A percentile compares a stretch with the other conserved stretches of the same genome.
phyloP scores from a whole-genome alignment of 2,888 invertebrate genomes.

The Aphidius colemani region DNA sequence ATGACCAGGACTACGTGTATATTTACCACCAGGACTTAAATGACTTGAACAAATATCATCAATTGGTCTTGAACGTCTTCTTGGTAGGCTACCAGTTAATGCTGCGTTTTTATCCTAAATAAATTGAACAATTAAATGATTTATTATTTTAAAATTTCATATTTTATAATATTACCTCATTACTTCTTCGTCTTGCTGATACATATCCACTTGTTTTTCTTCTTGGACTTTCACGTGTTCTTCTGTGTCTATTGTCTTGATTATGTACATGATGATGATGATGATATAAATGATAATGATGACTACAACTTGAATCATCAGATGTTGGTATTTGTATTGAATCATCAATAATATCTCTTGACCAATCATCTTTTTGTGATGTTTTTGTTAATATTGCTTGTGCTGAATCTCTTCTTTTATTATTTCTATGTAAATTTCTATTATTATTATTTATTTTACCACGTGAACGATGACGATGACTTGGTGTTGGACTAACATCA shows the following conservation, averaged over 20 bases:
- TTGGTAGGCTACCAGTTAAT: conserved; percentile 67
- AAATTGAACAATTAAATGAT: background rate
- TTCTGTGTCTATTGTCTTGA: conserved; percentile 48
- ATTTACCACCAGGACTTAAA: conserved; percentile 54
- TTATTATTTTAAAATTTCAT: background rate
- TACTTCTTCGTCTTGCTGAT: conserved; percentile 61
- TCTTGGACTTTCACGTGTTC: conserved; percentile 69
- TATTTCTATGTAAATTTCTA: conserved; percentile 46
- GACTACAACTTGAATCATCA: conserved; percentile 65
- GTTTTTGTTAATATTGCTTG: conserved; percentile 39
- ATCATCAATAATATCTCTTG: conserved; percentile 63
- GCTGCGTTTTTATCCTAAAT: conserved; percentile 69
- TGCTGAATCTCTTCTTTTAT: conserved; percentile 44
- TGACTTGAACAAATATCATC: conserved; percentile 58
- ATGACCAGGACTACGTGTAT: conserved; percentile 61
- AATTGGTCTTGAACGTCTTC: conserved; percentile 67
- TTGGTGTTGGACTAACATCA: conserved; percentile 47
- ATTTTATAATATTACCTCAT: conserved; percentile 45
- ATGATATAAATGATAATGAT: conserved; percentile 54
- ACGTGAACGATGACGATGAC: conserved; percentile 45
- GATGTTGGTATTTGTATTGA: conserved; percentile 66
- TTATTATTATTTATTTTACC: conserved; percentile 38
- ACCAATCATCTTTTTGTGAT: conserved; percentile 62
- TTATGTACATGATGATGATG: conserved; percentile 52
- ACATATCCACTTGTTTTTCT: conserved; percentile 66